A percentile compares a stretch with the other conserved stretches of the same genome.
These are phyloP conservation scores for Porites lutea DNA, from an alignment of 64 coral and sea anemone genomes.

Conservation along the genomic window DNA sequence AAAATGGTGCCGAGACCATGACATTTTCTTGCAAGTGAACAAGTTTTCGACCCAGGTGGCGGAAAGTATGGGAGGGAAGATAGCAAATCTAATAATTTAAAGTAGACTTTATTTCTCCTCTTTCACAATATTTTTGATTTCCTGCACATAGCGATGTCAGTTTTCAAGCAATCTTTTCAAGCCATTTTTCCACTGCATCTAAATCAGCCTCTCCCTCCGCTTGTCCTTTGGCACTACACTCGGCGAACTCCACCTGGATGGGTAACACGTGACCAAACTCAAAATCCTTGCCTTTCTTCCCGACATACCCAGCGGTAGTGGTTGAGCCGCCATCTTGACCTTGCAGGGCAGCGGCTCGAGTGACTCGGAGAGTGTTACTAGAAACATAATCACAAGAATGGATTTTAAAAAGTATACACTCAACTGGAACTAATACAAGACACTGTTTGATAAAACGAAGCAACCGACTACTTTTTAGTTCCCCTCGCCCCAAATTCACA, in stretches of 20 bases:
- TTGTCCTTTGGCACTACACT: conserved; percentile 86
- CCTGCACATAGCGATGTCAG: too few relatives aligned
- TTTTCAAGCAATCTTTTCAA: conserved; percentile 37
- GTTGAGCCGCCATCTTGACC: conserved; percentile 84
- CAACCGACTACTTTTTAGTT: too few relatives aligned
- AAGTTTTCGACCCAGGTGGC: too few relatives aligned
- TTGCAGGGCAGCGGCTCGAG: conserved; percentile 93
- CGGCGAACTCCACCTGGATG: conserved; percentile 87
- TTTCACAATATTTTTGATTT: too few relatives aligned
- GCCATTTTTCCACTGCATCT: conserved; percentile 64
- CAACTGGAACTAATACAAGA: background rate
- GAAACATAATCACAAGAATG: background rate
- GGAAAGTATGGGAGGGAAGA: too few relatives aligned
- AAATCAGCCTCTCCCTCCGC: conserved; percentile 58
- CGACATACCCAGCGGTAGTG: conserved; percentile 53
- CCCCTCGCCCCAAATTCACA: too few relatives aligned
- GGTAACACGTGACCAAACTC: conserved; percentile 87
- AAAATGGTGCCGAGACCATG: too few relatives aligned
- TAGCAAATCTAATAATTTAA: too few relatives aligned
- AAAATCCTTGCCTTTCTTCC: conserved; percentile 93
- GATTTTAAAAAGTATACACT: background rate
- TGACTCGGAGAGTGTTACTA: conserved; percentile 91
- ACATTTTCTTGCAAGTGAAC: too few relatives aligned
- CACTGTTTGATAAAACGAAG: too few relatives aligned
- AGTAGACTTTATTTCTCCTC: background rate